Conservation (phyloP, 2,888 invertebrate genomes). For the Synanthedon myopaeformis region DNA sequence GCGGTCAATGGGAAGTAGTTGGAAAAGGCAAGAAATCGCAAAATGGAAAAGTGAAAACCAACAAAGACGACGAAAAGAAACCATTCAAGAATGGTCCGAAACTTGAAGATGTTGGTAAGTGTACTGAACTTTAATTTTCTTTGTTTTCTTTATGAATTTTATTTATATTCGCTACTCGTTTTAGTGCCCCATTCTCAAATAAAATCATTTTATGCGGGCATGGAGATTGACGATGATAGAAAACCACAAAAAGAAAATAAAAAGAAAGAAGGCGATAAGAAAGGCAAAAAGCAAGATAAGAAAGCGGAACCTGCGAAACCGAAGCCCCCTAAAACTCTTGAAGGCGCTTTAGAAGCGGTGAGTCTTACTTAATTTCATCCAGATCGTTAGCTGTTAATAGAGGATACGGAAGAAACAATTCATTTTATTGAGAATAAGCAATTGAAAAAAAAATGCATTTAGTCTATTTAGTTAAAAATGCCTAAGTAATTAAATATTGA, state of each 20-base stretch:
- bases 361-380: conserved; percentile 10
- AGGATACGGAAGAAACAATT: no score
- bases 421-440: no score
- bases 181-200: conserved; percentile 78
- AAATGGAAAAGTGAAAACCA: conserved; percentile 56
- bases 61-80: conserved; percentile 73
- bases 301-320: conserved; percentile 68
- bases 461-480: no score
- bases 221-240: conserved; percentile 73
- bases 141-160: conserved; percentile 7
- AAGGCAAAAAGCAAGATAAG: conserved; percentile 51
- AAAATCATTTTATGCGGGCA: conserved; percentile 73
- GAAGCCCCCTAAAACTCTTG: conserved; percentile 74
- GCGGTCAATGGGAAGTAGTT: conserved; percentile 79
- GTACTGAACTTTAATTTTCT: conserved; percentile 10
- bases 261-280: conserved; percentile 52
- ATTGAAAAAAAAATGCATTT: no score
- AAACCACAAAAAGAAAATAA: conserved; percentile 67
- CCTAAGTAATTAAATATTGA: no score
- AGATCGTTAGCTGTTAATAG: background rate
- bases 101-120: conserved; percentile 82
- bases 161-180: conserved; percentile 5
- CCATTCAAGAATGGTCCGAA: conserved; percentile 74
- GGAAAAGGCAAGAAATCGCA: conserved; percentile 74
- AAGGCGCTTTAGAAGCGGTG: conserved; percentile 73